phyloP scores from a whole-genome alignment of 2,888 invertebrate genomes.

The Isoperla grammatica region DNA sequence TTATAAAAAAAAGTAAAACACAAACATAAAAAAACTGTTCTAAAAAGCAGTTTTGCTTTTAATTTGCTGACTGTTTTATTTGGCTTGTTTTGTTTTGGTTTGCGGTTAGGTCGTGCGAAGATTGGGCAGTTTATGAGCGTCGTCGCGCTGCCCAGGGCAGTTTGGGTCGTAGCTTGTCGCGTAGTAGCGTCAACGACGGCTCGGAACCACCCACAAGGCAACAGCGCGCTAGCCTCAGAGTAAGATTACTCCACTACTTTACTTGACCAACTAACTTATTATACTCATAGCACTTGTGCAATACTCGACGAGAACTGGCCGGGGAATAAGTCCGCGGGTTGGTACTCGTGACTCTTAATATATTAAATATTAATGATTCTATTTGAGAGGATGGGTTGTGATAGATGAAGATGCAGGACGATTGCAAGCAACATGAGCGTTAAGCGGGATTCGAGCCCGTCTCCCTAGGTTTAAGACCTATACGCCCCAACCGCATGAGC shows the following conservation, averaged over 20 bases:
- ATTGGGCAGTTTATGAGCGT: conserved; percentile 1
- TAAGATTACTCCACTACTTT: conserved; percentile 41
- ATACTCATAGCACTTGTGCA: not conserved
- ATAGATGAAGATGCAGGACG: too few species aligned
- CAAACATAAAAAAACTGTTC: conserved; percentile 14
- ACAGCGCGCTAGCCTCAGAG: conserved; percentile 54
- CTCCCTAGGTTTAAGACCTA: too few species aligned
- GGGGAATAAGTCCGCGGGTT: too few species aligned
- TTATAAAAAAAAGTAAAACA: conserved; percentile 23
- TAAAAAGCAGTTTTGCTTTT: too few species aligned
- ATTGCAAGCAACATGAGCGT: too few species aligned
- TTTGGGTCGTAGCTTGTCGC: conserved; percentile 59
- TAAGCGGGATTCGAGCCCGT: too few species aligned
- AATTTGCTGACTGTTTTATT: not conserved
- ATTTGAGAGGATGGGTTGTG: too few species aligned
- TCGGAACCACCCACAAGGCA: conserved; percentile 36
- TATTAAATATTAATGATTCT: too few species aligned
- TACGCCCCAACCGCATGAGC: too few species aligned
- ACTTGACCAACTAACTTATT: not conserved
- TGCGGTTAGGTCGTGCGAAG: conserved; percentile 2
- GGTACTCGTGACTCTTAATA: too few species aligned
- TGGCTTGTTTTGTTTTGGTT: not conserved
- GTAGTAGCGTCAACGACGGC: conserved; percentile 55
- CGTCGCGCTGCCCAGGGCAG: conserved; percentile 43
- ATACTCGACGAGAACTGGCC: not conserved